Evolutionary conservation across 2,113 vertebrate species (phyloP).

Genomic region (Scophthalmus maximus): DNA sequence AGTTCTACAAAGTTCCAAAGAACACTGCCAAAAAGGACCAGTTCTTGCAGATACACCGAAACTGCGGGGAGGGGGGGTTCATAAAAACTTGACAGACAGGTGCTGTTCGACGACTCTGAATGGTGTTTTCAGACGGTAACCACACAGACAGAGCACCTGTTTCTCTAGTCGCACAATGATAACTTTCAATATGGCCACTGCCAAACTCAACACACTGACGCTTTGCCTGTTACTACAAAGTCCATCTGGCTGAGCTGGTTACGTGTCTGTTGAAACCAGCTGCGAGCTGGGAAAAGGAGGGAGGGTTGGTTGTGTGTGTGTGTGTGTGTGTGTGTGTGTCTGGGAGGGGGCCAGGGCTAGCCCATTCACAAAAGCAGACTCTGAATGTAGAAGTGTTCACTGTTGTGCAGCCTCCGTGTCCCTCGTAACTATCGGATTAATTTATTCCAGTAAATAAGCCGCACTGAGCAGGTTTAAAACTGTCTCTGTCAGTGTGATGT

Average conservation of each 20-base stretch:
- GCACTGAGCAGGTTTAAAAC: too few relatives aligned
- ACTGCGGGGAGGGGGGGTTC: too few relatives aligned
- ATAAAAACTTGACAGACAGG: too few relatives aligned
- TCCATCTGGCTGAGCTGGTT: conserved; percentile 70
- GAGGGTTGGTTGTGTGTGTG: conserved; percentile 11
- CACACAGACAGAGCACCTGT: conserved; percentile 52
- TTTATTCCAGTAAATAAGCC: conserved; percentile 15
- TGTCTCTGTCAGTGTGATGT: too few relatives aligned
- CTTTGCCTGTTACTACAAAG: conserved; percentile 63
- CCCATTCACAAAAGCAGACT: conserved; percentile 69
- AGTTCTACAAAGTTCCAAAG: background rate
- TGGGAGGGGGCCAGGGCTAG: background rate
- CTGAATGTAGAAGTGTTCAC: conserved; percentile 26
- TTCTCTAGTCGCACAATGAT: conserved; percentile 44
- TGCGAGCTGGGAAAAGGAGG: conserved; percentile 68
- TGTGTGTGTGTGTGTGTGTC: conserved; percentile 35
- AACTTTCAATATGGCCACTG: conserved; percentile 30
- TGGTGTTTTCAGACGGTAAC: conserved; percentile 41
- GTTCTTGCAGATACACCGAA: too few relatives aligned
- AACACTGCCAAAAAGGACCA: background rate
- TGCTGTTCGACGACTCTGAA: too few relatives aligned
- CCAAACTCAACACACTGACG: conserved; percentile 43
- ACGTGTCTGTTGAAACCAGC: conserved; percentile 72
- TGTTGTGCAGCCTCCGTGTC: conserved; percentile 10
- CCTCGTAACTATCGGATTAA: background rate